Evolutionary conservation across 2,113 vertebrate species (phyloP).

Genomic region (Ginglymostoma cirratum): DNA sequence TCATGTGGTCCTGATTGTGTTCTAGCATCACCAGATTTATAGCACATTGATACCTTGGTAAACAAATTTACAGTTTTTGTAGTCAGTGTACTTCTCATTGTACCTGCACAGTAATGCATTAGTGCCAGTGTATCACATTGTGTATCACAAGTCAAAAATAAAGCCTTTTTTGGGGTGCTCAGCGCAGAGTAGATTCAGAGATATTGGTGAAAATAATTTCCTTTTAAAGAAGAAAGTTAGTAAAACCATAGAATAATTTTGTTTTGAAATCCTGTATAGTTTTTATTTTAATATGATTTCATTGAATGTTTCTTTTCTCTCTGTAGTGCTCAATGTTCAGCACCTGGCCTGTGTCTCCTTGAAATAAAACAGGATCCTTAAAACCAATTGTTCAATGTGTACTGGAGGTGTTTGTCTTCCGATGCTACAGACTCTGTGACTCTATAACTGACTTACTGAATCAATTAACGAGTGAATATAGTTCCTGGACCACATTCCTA

Average conservation of each 20-base stretch:
- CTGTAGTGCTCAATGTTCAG: constrained; percentile 44
- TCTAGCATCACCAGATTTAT: neutral
- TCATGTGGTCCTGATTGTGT: neutral
- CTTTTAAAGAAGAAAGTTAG: constrained; percentile 28
- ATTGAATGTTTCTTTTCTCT: constrained; percentile 33
- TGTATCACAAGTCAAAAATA: neutral
- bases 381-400: neutral
- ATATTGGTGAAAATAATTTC: neutral
- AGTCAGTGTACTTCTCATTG: neutral
- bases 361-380: constrained; percentile 51
- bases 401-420: neutral
- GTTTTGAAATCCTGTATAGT: neutral
- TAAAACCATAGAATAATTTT: neutral
- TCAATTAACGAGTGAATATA: neutral
- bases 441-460: neutral
- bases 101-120: neutral
- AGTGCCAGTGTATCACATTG: neutral
- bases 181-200: constrained; percentile 34
- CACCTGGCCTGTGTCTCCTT: constrained; percentile 56
- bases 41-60: neutral
- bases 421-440: neutral
- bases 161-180: neutral
- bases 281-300: neutral
- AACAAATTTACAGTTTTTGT: neutral
- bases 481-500: neutral